Base-by-base conservation (phyloP, 92 coral and sea anemone species). In the Parazoanthus atlanticus region DNA sequence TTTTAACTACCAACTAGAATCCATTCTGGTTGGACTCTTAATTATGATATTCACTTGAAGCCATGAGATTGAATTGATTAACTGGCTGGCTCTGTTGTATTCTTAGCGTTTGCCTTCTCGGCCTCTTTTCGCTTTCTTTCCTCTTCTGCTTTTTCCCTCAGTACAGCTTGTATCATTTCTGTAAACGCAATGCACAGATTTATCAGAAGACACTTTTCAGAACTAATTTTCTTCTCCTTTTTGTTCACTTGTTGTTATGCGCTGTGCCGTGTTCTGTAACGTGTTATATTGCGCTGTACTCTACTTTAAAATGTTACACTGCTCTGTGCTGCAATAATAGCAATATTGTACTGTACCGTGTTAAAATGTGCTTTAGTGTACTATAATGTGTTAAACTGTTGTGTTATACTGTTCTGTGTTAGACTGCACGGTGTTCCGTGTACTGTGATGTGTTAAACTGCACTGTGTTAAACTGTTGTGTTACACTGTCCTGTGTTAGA, bases 121-220 rank as follows among this genome's bases (percentile, higher is more conserved):
- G 79, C 79, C 6, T 83, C 77, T 46, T 83, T 83, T 69, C 38
- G 46, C 77, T 26, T 83, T 23, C 65, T 41, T 72, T 82, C 86
- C 15, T 36, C 76, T 28, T 67, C 86, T 72, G 34, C 78, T 69
- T n/a, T 83, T 66, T 67, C 52, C 77, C 61, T 83, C 86, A 83
- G 23, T 3, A 67, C 28, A 30, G 78, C 28, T 31, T 66, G 86
- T 33, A 66, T 83, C 86, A 83, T 83, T 83, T 83, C 86, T 83
- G 86, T 40, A 31, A 16, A 83, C 11, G 6, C 69, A 69, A 67
- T n/a, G 6, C 31, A 52, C 13, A 72, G 38, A 61, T 0, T 52
- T 52, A 52, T 52, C 58, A 52, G 3, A 15, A 52, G 21, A 13
- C 58, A 1, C 58, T 52, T 52, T 13, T 52, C 58, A 52, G 58